Base-by-base conservation (phyloP, 1,140 invertebrate genomes). In the Panagrolaimus sp. region DNA sequence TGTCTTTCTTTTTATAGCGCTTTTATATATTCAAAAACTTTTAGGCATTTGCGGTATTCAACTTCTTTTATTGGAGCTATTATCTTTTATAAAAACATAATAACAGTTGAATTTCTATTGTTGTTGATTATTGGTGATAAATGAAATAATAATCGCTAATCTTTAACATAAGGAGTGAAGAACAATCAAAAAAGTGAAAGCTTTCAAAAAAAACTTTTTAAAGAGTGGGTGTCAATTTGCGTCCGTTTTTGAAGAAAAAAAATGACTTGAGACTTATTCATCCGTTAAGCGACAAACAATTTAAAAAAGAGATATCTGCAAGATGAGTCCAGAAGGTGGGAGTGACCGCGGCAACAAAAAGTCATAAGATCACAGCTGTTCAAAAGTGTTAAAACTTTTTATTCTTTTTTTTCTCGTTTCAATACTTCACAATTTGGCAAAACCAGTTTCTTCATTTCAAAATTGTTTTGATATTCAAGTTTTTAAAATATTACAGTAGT, bases 41-140 rank as follows among this genome's bases (percentile, higher is more conserved):
- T 64, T 68, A 78, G 77, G 74, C 73, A 14, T 81, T 83, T 43
- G 77, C 72, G 3, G 8, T 82, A 3, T 81, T 82, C 68, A 81
- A 81, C 62, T 46, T 74, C n/a, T 47, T 69, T 44, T 80, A 80
- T 51, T 80, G 78, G 78, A 74, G 78, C 43, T 80, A 80, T 64
- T 80, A 80, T 61, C 48, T 80, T 14, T 70, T 73, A 25, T 74
- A 69, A 44, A 70, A 71, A n/a, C n/a, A n/a, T 48, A 69, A 67
- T 13, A 38, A 38, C 2, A 38, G 2, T 38, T 38, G 31, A 38
- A 38, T 4, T 38, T 38, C 7, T 38, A 38, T 38, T 38, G 31
- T 38, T 38, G 31, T 38, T 38, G 31, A 38, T 38, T 57, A 57
- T 57, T 57, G 51, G 20, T 25, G 16, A 16, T 20, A 23, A 25